A percentile compares a stretch with the other conserved stretches of the same genome.
Conservation (phyloP, 1,140 invertebrate genomes). For the Chrysomallon squamiferum region DNA sequence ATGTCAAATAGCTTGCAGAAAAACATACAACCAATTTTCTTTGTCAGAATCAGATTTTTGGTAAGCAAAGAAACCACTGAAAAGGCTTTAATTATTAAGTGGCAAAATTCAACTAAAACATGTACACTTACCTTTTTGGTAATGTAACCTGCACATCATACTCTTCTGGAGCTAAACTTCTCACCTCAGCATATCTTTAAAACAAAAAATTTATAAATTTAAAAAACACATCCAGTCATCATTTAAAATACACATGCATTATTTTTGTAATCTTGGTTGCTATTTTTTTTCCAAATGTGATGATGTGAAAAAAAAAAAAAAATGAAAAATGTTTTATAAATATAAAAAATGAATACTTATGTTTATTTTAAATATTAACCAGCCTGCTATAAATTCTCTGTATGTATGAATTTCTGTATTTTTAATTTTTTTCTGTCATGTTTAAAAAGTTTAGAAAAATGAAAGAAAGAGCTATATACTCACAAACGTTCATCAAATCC, state of each 20-base stretch:
- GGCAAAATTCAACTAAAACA: too few species aligned
- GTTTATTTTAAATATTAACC: neutral
- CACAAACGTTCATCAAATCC: conserved; percentile 83
- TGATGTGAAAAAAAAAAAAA: neutral
- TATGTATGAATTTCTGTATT: conserved; percentile 56
- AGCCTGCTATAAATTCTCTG: neutral
- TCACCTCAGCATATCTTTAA: conserved; percentile 72
- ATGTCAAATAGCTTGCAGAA: too few species aligned
- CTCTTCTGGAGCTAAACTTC: conserved; percentile 78
- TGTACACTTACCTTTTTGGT: conserved; percentile 70
- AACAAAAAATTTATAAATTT: conserved; percentile 14
- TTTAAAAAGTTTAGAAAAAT: too few species aligned
- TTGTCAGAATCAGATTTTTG: too few species aligned
- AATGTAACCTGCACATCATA: conserved; percentile 77
- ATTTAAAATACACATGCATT: too few species aligned
- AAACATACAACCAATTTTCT: too few species aligned
- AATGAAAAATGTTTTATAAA: conserved; percentile 6
- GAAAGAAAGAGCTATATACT: too few species aligned
- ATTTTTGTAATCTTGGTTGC: neutral
- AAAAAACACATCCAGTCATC: neutral
- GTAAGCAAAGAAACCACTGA: too few species aligned
- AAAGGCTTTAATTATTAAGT: too few species aligned
- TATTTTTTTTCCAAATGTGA: neutral
- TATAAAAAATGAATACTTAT: neutral
- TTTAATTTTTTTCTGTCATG: neutral